A percentile compares a stretch with the other conserved stretches of the same genome.
Evolutionary conservation across 2,113 vertebrate species (phyloP).

Genomic region (Danionella cerebrum): DNA sequence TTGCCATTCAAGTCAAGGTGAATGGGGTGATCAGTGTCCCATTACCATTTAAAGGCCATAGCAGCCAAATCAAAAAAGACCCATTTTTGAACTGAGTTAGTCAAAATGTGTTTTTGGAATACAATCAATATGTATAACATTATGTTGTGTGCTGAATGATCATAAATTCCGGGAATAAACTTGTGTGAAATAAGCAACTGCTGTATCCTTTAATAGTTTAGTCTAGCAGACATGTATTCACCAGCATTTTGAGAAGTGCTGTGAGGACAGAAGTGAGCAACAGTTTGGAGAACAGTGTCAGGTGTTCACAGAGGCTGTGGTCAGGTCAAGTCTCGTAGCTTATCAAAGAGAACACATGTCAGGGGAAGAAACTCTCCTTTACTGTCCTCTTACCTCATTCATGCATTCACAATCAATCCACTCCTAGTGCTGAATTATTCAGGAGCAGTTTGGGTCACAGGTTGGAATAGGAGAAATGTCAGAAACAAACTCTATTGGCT

Average conservation of each 20-base stretch:
- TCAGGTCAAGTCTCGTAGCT: constrained; percentile 8
- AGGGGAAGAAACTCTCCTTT: not conserved
- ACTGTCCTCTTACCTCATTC: constrained; percentile 5
- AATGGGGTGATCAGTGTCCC: too few relatives aligned
- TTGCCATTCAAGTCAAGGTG: too few relatives aligned
- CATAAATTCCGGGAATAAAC: too few relatives aligned
- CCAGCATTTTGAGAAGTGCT: too few relatives aligned
- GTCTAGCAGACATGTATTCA: too few relatives aligned
- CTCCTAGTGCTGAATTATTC: constrained; percentile 21
- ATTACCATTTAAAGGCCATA: too few relatives aligned
- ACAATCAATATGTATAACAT: too few relatives aligned
- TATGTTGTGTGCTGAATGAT: too few relatives aligned
- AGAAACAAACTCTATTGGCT: not conserved
- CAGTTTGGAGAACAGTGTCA: constrained; percentile 17
- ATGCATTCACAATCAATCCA: not conserved
- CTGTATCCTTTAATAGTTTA: not conserved
- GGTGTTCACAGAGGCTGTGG: constrained; percentile 5
- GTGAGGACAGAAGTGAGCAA: not conserved
- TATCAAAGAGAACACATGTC: constrained; percentile 30
- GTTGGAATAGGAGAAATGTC: not conserved
- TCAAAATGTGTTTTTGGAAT: too few relatives aligned
- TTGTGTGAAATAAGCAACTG: too few relatives aligned
- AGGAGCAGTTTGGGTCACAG: constrained; percentile 17
- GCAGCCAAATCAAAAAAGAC: too few relatives aligned
- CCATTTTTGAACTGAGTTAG: too few relatives aligned